Evolutionary conservation across 2,113 vertebrate species (phyloP).

Genomic region (Jaculus jaculus): DNA sequence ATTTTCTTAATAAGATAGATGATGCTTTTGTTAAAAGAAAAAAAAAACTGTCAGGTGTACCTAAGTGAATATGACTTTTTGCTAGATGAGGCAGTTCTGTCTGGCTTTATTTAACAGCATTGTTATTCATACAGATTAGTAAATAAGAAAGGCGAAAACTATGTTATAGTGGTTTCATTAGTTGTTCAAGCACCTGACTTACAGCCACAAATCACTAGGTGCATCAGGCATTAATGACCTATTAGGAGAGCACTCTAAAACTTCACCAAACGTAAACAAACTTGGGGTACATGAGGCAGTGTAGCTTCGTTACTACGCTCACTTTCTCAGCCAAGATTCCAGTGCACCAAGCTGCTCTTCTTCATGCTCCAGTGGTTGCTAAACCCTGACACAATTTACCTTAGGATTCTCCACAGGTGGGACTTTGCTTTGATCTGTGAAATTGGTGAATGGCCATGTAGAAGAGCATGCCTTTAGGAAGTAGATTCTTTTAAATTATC

Average conservation of each 20-base stretch:
- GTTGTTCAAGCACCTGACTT: slow-evolving; percentile 18
- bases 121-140: slow-evolving; percentile 1
- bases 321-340: not conserved
- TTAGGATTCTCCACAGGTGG: not conserved
- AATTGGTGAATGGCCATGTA: not conserved
- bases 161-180: not conserved
- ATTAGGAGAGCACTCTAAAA: not conserved
- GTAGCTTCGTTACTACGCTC: not conserved
- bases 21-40: not conserved
- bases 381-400: not conserved
- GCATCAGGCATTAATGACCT: not conserved
- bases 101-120: not conserved
- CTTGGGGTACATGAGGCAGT: not conserved
- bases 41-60: not conserved
- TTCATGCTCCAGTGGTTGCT: not conserved
- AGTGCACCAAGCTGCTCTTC: not conserved
- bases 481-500: not conserved
- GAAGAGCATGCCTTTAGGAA: not conserved
- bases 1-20: slow-evolving; percentile 22
- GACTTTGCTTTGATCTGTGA: not conserved
- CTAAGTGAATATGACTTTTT: not conserved
- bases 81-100: not conserved
- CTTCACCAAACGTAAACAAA: slow-evolving; percentile 3
- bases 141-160: not conserved
- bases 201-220: not conserved